Evolutionary conservation across 2,888 invertebrate species (phyloP).

Genomic region (Blomia tropicalis): DNA sequence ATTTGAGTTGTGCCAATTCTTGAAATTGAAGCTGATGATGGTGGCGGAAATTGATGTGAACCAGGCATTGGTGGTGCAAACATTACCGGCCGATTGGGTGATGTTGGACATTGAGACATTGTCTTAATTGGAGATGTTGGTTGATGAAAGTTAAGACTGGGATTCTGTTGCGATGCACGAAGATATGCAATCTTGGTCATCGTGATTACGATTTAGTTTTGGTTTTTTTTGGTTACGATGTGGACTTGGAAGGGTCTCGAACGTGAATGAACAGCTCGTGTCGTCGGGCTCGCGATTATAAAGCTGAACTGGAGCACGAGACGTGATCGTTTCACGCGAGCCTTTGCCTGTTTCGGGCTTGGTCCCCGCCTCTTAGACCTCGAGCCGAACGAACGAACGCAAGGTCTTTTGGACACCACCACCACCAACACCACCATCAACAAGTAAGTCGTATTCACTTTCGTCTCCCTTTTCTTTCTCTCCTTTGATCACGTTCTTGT

Average conservation of each 20-base stretch:
- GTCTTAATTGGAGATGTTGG: neutral
- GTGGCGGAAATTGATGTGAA: neutral
- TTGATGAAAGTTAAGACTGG: neutral
- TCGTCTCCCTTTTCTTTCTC: no score
- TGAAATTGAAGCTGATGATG: neutral
- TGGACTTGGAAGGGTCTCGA: neutral
- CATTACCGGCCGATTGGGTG: neutral
- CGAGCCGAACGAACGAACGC: no score
- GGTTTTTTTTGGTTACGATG: neutral
- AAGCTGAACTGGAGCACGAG: neutral
- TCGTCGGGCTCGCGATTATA: neutral
- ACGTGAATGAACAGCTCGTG: no score
- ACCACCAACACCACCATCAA: no score
- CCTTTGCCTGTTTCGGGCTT: no score
- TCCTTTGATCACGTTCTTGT: no score
- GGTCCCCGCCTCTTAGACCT: no score
- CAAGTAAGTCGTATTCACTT: no score
- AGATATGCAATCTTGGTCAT: constrained; percentile 15
- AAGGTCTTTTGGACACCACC: no score
- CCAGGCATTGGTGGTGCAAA: neutral
- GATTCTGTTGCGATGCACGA: neutral
- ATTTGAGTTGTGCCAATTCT: neutral
- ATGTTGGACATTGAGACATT: neutral
- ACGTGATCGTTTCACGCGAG: neutral
- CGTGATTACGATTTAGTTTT: no score